Base-by-base conservation (phyloP, 2,113 vertebrate genomes). In the Corythornis madagascariensis region DNA sequence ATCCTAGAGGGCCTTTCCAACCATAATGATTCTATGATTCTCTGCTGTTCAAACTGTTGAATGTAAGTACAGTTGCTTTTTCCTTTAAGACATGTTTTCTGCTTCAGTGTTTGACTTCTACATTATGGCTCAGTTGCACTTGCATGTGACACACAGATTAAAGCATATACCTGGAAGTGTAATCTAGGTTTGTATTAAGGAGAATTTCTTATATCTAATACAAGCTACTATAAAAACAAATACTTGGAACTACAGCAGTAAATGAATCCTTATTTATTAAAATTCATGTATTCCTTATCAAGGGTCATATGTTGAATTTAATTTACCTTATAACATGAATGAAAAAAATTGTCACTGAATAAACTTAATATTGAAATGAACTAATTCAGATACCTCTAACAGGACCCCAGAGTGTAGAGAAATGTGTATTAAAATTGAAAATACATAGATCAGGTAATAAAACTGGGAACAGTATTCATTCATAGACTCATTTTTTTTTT, bases 201-300 rank as follows among this genome's bases (percentile, higher is more conserved):
- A 93, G 71, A 95, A 89, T 67, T 70, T 59, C 92, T 84, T 24
- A 83, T 85, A 91, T 88, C 95, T 94, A 93, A 91, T 76, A 59
- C 16, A 70, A 69, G 83, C 25, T 24, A 55, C 53, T 90, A 92
- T 88, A 92, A 33, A 95, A 90, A 91, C 15, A 95, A 96, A 91
- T 57, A 48, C 31, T 93, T 95, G 83, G 78, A 91, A 93, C 45
- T n/a, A 7, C 74, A 87, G 69, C 71, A 79, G 91, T 92, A 96
- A 95, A 96, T 93, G 77, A 93, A 96, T 86, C 83, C 52, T 94
- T 97, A 96, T 96, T 97, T 98, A 97, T 97, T 97, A 97, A 96
- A 97, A 97, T 96, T 95, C 50, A 96, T 97, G 97, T 97, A 81
- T 92, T 92, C 91, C 94, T 91, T 96, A 96, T 93, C 94, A 97